Evolutionary conservation across 2,888 invertebrate species (phyloP), one percentile per base, ranked within the genome.

Genomic region (Tetragnatha montana): DNA sequence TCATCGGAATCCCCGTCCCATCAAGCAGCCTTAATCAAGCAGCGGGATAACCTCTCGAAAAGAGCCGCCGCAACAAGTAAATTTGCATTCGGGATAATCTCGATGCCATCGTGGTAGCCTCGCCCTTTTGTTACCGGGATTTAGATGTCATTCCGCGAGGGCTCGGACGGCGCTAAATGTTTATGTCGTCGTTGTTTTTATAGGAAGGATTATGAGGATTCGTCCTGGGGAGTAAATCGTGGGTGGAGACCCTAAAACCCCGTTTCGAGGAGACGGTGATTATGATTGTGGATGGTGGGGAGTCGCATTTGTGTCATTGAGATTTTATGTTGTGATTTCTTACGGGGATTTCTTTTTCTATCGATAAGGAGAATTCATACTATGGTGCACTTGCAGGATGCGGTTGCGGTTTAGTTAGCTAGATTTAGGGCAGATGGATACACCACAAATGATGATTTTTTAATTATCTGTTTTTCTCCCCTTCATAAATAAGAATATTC

Each of bases 61-160:
- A 74, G 76, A 84, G 76, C 21, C 68, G 10, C 75, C 47, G 83
- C 83, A 86, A 86, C 86, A 86, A 86, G 80, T 80, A 73, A 71
- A 86, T 80, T 86, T 86, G 86, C 79, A 86, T 86, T 73, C 79
- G 78, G 73, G 79, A 79, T 79, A 79, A 86, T 73, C 71, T 80
- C 71, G 73, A 12, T n/a, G 8, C 22, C 60, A 73, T 80, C 80
- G 60, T 73, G 71, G 80, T 35, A 12, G 21, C 60, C 22, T 71
- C 73, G 80, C 73, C 49, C 70, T 80, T 79, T 86, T 86, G 86
- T 80, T 79, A 73, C 17, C 70, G 60, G 71, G 86, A 86, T 78
- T 86, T 86, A 73, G 79, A 47, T 86, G 86, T 78, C 79, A 80
- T 84, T 8, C 14, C 51, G 21, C 51, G 6, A 19, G 68, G 14